Evolutionary conservation across 2,888 invertebrate species (phyloP).

Genomic region (Heliothis peltigera): DNA sequence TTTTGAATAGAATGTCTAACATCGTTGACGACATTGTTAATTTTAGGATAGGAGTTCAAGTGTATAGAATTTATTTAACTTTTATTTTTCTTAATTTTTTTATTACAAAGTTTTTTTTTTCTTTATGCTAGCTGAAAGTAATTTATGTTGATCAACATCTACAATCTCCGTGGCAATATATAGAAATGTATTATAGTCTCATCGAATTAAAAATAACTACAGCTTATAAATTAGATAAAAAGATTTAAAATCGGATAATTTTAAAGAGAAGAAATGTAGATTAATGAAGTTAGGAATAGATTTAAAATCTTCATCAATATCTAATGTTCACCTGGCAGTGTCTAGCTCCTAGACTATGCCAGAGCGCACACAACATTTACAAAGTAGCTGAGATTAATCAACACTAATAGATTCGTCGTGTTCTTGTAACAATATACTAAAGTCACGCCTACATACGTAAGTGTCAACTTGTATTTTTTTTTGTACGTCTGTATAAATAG

Average conservation of each 20-base stretch:
- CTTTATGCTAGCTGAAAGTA: no score
- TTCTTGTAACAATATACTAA: conserved; percentile 50
- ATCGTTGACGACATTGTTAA: conserved; percentile 48
- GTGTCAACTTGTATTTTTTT: conserved; percentile 37
- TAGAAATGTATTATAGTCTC: no score
- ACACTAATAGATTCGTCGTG: conserved; percentile 58
- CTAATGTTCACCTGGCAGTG: neutral
- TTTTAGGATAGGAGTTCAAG: conserved; percentile 34
- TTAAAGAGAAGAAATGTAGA: no score
- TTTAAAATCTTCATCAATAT: neutral
- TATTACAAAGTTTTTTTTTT: no score
- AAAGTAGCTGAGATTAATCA: conserved; percentile 57
- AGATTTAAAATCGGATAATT: no score
- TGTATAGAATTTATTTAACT: neutral
- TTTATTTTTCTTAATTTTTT: neutral
- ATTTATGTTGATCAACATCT: no score
- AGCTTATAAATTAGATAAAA: no score
- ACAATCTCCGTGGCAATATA: no score
- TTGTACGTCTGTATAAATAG: conserved; percentile 33
- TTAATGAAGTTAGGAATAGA: no score
- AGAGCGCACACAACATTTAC: conserved; percentile 45
- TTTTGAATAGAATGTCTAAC: conserved; percentile 32
- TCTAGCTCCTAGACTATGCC: conserved; percentile 44
- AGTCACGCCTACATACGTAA: conserved; percentile 46
- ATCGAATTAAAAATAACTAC: no score